Base-by-base conservation (phyloP, 2,113 vertebrate genomes). In the Aphyosemion australe region DNA sequence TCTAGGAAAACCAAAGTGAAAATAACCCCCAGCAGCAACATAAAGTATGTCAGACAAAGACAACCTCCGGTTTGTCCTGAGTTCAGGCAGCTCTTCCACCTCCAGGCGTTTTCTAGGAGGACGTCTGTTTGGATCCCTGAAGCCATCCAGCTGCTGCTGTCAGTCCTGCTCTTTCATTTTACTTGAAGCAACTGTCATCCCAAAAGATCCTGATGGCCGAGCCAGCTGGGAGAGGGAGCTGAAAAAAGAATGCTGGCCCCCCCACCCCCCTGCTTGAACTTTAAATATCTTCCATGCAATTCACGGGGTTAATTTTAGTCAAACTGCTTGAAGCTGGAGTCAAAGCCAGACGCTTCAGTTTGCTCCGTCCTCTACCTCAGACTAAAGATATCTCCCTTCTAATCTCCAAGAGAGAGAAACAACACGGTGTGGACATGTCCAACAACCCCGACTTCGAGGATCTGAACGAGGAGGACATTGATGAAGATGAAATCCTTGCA, bases 401-500 rank as follows among this genome's bases (percentile, higher is more conserved):
- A 46, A 57, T 19, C n/a, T 10, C n/a, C 12, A 21, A 26, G 16
- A 32, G 18, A 64, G 41, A 20, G 34, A 66, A 62, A 15, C 12
- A 19, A 26, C 12, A 56, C 32, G 31, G 20, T 49, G 48, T 49
- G 48, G 73, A 76, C 1, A 93, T 93, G 92, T 92, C 91, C 2
- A 69, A 74, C 45, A 31, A 18, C 14, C 80, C 53, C 53, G 84
- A 92, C 26, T 16, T 20, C 1, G 87, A 88, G 20, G 86, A 90
- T 7, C 69, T 88, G 10, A 80, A 78, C 20, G 88, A 89, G 13
- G 88, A 93, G 48, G 93, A 99, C 0, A 92, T 97, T 8, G 89
- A 94, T 19, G 97, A 99, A 77, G 97, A 99, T 82, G 94, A 94
- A 84, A 94, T 99, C 87, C 90, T 99, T 76, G 95, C 96, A 19